Percentiles rank a stretch among this genome's conserved stretches.
Conservation (phyloP, 2,113 vertebrate genomes). For the Phalacrocorax brasilianus region DNA sequence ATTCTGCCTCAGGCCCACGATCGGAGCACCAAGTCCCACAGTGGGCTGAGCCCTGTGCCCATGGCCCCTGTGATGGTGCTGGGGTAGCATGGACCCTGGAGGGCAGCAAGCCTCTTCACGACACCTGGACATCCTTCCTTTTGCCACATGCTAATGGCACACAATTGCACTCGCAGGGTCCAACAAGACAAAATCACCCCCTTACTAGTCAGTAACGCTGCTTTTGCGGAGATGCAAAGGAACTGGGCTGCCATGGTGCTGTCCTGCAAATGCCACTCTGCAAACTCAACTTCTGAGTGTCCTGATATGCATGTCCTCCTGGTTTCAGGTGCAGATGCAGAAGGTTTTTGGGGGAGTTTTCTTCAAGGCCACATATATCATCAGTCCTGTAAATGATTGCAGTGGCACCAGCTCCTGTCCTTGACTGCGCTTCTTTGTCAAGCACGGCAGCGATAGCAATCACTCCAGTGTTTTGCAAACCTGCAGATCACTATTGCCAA, state of each 20-base stretch:
- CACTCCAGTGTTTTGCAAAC: constrained; percentile 10
- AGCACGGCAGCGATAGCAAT: background rate
- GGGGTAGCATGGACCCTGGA: background rate
- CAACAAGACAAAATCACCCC: background rate
- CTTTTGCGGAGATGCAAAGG: background rate
- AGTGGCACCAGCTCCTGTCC: constrained; percentile 35
- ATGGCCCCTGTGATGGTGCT: background rate
- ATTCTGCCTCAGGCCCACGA: background rate
- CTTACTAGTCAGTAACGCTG: background rate
- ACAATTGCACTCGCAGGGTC: background rate
- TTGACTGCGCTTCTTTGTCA: constrained; percentile 51
- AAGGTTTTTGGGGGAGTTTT: background rate
- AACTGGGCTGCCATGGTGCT: fast-evolving
- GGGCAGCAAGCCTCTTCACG: background rate
- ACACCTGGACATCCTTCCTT: background rate
- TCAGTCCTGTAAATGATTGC: background rate
- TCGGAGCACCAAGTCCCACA: background rate
- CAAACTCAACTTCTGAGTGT: background rate
- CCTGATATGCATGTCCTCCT: background rate
- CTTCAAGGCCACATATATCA: constrained; percentile 5
- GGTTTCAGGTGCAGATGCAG: background rate
- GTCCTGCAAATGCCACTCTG: fast-evolving
- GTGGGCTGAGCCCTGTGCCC: background rate
- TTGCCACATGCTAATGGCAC: background rate
- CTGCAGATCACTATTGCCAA: constrained; percentile 22